Evolutionary conservation across 2,113 vertebrate genomes (phyloP), one percentile per base, ranked within the genome.

Genomic region (Myotis brandtii): DNA sequence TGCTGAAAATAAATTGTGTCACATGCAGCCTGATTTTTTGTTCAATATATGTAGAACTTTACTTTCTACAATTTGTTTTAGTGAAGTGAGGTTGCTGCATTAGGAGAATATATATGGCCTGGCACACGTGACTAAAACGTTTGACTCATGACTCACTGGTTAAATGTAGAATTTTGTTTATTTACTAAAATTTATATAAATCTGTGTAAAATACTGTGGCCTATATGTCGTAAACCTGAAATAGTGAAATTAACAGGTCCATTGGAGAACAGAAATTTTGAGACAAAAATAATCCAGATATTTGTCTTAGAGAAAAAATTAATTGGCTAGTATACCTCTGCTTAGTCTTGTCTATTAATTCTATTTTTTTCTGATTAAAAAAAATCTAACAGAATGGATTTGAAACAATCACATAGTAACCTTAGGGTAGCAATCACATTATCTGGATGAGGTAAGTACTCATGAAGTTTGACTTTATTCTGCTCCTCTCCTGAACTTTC

Each of bases 1-100:
- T 59, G 30, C 64, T 82, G 30, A 92, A 95, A 95, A 84, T 87
- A 95, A 95, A 81, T 81, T 37, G 4, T 89, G 46, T 66, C 86
- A 72, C 5, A 30, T 50, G 76, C 0, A 17, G 6, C 11, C 27
- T 86, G 9, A 16, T 34, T 62, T 85, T 79, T 48, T 6, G 27
- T 18, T 27, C 13, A 7, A 10, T 37, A 18, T 66, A 62, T 50
- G 14, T 20, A 82, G 27, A 79, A 50, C 14, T 81, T 77, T 11
- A 62, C 3, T 56, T 76, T 50, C 20, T 64, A 25, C 13, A 67
- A 7, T 48, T 95, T 59, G 46, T 50, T 73, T 70, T 37, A 62
- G n/a, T 27, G 3, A 62, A 64, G 21, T 20, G 1, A 75, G 3
- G 2, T 40, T 48, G 10, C 27, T 84, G 21, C 3, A 20, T 79